Percentiles rank a stretch among this genome's conserved stretches.
phyloP scores from a whole-genome alignment of 2,797 vertebrate species.

The Garrulus glandarius region DNA sequence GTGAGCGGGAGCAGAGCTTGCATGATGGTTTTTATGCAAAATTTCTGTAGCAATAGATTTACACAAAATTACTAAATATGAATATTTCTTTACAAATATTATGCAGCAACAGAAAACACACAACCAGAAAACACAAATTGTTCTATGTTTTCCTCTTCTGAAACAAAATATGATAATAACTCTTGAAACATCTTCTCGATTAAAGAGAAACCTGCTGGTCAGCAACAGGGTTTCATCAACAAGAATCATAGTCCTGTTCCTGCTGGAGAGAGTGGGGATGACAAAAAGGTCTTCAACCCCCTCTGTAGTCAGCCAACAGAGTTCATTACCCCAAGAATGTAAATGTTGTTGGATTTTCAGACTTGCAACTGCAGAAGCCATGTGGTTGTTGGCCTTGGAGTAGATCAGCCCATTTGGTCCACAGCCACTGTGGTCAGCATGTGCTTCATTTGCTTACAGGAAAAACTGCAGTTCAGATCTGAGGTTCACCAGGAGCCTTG shows the following conservation, averaged over 20 bases:
- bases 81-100: not conserved
- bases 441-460: not conserved
- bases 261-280: not conserved
- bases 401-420: not conserved
- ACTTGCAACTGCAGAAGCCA: not conserved
- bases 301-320: not conserved
- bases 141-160: not conserved
- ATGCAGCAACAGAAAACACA: not conserved
- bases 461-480: not conserved
- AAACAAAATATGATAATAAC: not conserved
- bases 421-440: accelerated
- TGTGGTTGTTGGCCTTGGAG: not conserved
- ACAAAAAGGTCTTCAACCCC: not conserved
- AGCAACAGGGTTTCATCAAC: not conserved
- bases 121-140: not conserved
- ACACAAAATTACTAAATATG: not conserved
- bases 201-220: not conserved
- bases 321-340: not conserved
- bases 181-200: not conserved
- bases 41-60: not conserved
- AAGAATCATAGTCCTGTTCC: not conserved
- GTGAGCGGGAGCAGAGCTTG: not conserved
- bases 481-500: not conserved
- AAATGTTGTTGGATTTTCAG: not conserved
- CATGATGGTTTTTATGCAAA: not conserved